Evolutionary conservation across 2,888 invertebrate species (phyloP).

Genomic region (Hipparchia sbordonii): DNA sequence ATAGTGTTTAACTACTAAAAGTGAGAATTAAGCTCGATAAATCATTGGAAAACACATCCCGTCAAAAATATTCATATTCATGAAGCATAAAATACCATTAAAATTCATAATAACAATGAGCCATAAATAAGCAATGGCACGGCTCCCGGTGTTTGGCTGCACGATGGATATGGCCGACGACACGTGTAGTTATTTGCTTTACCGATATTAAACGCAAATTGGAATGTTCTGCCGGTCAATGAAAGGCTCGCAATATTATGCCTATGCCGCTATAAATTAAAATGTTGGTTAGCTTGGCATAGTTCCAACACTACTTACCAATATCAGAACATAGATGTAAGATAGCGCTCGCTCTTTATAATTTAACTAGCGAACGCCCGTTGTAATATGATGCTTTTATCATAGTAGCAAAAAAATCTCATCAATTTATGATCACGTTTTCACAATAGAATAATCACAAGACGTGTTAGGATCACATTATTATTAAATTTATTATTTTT

Average conservation of each 20-base stretch:
- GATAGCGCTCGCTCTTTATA: too few relatives aligned
- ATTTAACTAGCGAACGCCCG: too few relatives aligned
- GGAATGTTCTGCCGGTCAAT: not conserved
- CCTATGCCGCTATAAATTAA: constrained; percentile 5
- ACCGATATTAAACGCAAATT: constrained; percentile 20
- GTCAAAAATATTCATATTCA: constrained; percentile 14
- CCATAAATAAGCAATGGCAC: constrained; percentile 8
- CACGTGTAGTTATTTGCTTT: constrained; percentile 3
- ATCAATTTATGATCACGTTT: too few relatives aligned
- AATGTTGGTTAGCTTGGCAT: not conserved
- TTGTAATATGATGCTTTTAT: too few relatives aligned
- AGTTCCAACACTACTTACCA: not conserved
- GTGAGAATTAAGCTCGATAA: too few relatives aligned
- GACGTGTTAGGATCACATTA: too few relatives aligned
- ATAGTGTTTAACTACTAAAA: too few relatives aligned
- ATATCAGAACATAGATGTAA: not conserved
- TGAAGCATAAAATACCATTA: not conserved
- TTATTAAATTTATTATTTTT: too few relatives aligned
- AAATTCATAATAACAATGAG: constrained; percentile 17
- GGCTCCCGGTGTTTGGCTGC: not conserved
- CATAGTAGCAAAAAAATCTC: too few relatives aligned
- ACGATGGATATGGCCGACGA: not conserved
- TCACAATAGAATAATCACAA: too few relatives aligned
- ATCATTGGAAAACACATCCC: too few relatives aligned
- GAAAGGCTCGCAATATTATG: not conserved